Base-by-base conservation (phyloP, 2,797 vertebrate genomes). In the Spizella passerina region DNA sequence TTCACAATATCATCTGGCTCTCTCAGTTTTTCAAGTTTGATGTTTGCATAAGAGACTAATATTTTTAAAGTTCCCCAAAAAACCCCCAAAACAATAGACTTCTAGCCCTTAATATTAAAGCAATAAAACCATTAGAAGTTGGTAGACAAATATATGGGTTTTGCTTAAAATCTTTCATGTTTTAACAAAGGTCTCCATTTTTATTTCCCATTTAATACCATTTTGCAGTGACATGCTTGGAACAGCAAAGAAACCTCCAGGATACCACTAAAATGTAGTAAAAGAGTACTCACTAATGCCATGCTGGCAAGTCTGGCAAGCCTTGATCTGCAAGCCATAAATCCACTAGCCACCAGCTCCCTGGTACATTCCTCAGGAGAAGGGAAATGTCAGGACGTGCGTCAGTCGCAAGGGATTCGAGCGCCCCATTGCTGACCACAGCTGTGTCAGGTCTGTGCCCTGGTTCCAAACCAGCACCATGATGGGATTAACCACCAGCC, bases 361-460 rank as follows among this genome's bases (percentile, higher is more conserved):
- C 41, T 10, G 2, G 34, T 14, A 29, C 27, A 5, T 2, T 13
- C 14, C 52, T 65, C 55, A 26, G 66, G 63, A 84, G 43, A 32
- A 49, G 29, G 44, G 29, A 59, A 8, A 22, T 2, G 0, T 15
- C 4, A 1, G 56, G 56, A 46, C 68, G 14, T 0, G 6, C 0
- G 0, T 20, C 79, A 43, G 20, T 9, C 24, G 46, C 34, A 32
- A 2, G 4, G 61, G 24, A 57, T 75, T 15, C 71, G 52, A 18
- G 38, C 26, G 11, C 19, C 57, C 15, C 10, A 0, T 0, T 3
- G 1, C 55, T 64, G 41, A 55, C 38, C 0, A 0, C 1, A 0
- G 38, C 38, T 72, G 3, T n/a, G 19, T 34, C 1, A 0, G 49
- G 44, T 78, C 59, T 52, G 32, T 18, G 44, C 14, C 34, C 50